These are phyloP conservation scores for Molanna angustata DNA, from an alignment of 2,888 invertebrate species.

Conservation along the genomic window DNA sequence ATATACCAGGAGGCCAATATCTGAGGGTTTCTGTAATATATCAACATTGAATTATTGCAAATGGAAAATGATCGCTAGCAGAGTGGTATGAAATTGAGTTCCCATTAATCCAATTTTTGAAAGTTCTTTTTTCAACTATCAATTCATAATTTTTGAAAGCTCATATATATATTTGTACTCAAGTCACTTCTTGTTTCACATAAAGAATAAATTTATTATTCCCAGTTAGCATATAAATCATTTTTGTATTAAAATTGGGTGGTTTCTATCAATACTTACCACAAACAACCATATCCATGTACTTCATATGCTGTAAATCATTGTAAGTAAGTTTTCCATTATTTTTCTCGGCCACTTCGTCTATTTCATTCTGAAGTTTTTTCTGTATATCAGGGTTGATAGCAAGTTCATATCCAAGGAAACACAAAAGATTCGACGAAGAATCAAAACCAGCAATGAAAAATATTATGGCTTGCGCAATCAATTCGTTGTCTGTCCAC, in stretches of 20 bases:
- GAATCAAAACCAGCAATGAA: conserved; percentile 51
- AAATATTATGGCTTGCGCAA: conserved; percentile 49
- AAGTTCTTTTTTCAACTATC: no score
- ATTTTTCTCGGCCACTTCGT: conserved; percentile 21
- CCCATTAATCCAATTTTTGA: no score
- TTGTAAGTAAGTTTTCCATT: conserved; percentile 43
- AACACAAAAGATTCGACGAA: conserved; percentile 42
- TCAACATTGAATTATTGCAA: no score
- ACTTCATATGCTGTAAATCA: conserved; percentile 45
- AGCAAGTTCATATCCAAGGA: conserved; percentile 46
- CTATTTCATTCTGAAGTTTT: conserved; percentile 40
- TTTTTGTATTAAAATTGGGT: no score
- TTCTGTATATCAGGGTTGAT: conserved; percentile 47
- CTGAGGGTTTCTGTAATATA: conserved; percentile 46
- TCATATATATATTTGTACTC: no score
- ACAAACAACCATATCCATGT: conserved; percentile 47
- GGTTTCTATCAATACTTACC: no score
- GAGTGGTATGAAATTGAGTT: no score
- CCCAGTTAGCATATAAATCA: no score
- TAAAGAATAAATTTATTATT: no score
- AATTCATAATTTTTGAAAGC: no score
- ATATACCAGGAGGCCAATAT: conserved; percentile 46
- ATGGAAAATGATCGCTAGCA: no score
- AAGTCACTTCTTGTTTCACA: no score
- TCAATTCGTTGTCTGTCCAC: conserved; percentile 44